Conservation (phyloP, 2,113 vertebrate species). For the Orientallactaga bullata region DNA sequence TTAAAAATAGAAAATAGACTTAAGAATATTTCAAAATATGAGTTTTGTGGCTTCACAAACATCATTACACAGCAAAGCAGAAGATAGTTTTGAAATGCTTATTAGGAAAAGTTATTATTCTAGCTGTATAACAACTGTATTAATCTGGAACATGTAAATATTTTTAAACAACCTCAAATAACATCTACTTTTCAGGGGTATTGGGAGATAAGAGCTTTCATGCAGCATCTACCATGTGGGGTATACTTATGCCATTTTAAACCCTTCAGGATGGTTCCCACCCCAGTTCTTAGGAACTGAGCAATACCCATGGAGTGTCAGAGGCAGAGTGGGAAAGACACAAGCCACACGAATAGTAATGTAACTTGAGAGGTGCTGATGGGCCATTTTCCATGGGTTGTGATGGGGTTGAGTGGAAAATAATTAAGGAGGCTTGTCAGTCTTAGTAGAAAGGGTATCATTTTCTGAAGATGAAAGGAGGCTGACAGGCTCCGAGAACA, state of each 20-base stretch:
- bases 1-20: not conserved
- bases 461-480: conserved; percentile 77
- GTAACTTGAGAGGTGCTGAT: not conserved
- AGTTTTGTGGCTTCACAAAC: not conserved
- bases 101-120: not conserved
- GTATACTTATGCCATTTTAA: conserved; percentile 18
- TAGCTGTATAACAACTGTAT: not conserved
- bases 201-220: not conserved
- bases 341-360: not conserved
- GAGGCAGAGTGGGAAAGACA: not conserved
- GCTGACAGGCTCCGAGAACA: conserved; percentile 4
- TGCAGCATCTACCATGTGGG: not conserved
- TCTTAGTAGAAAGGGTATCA: conserved; percentile 66
- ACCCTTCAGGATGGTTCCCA: not conserved
- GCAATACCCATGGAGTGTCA: not conserved
- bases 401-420: conserved; percentile 1
- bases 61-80: not conserved
- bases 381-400: not conserved
- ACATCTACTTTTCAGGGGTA: not conserved
- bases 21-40: not conserved
- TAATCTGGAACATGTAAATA: not conserved
- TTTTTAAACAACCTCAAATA: not conserved
- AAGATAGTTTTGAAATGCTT: not conserved
- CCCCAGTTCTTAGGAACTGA: not conserved
- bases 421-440: conserved; percentile 57